phyloP scores from a whole-genome alignment of 2,797 vertebrate species.

The Coilia nasus region DNA sequence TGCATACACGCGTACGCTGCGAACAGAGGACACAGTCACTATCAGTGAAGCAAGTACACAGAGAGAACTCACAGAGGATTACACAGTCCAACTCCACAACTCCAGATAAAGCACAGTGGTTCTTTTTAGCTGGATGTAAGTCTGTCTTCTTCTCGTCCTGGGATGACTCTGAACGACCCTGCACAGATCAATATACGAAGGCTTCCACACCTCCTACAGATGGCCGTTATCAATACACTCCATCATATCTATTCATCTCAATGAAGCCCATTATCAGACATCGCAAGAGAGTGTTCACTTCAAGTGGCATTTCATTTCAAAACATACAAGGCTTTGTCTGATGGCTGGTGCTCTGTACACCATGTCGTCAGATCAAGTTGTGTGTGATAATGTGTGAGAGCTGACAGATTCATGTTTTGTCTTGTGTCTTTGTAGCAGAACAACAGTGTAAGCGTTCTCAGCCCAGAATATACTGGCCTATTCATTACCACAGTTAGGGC shows the following conservation, averaged over 20 bases:
- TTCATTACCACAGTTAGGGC: background rate
- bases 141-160: conserved; percentile 3
- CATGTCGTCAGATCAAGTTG: background rate
- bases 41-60: too few relatives aligned
- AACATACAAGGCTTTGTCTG: background rate
- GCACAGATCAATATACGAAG: conserved; percentile 41
- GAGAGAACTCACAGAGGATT: too few relatives aligned
- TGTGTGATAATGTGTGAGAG: background rate
- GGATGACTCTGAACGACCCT: background rate
- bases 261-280: conserved; percentile 19
- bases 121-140: conserved; percentile 7
- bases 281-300: conserved; percentile 12
- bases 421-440: background rate
- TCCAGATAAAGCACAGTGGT: conserved; percentile 29
- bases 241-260: conserved; percentile 34
- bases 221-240: conserved; percentile 29
- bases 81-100: background rate
- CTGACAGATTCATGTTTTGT: background rate
- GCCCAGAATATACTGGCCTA: background rate
- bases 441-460: conserved; percentile 14
- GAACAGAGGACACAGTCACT: too few relatives aligned
- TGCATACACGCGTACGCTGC: too few relatives aligned
- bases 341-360: background rate
- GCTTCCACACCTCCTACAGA: conserved; percentile 19
- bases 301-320: background rate